Base-by-base conservation (phyloP, 2,113 vertebrate genomes). In the Xenopus laevis region DNA sequence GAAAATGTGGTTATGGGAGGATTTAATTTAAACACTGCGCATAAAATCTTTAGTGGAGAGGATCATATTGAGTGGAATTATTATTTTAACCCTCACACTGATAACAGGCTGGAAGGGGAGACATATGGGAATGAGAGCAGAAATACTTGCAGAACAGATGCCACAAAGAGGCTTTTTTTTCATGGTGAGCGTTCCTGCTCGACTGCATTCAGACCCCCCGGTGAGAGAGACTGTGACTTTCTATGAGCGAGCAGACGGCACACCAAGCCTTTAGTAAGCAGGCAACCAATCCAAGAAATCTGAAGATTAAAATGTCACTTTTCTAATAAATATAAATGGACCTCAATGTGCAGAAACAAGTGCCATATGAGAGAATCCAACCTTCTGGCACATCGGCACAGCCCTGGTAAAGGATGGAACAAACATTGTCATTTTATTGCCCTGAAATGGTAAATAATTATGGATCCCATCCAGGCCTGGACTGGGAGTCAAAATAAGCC, bases 1-100 rank as follows among this genome's bases (percentile, higher is more conserved):
- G 77, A 81, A 84, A 81, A 82, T 86, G 79, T 75, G 68, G 83
- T 89, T 89, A 83, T 85, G 84, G 80, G 61, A 75, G 73, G 82
- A 87, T 87, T 85, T 81, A 47, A 40, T 78, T 83, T 81, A 83
- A 86, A 82, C 78, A 79, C 71, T 44, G 81, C 80, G 78, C 82
- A 80, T 81, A 81, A 82, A 85, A 82, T 81, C 83, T 82, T 84
- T 80, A 80, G 79, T 83, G 85, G 86, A 82, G 85, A 80, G 82
- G 83, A 86, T 89, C 83, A 84, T 0, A 55, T 79, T 82, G 72
- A 61, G 80, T 79, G 79, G 83, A 83, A 78, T 84, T 87, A 84
- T 84, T 87, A 84, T 87, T 87, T 87, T 87, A 82, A 80, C 82
- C 71, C 86, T 84, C 81, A 85, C 81, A 82, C 84, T 81, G 83